Base-by-base conservation (phyloP, 2,888 invertebrate genomes). In the Ophonus ardosiacus region DNA sequence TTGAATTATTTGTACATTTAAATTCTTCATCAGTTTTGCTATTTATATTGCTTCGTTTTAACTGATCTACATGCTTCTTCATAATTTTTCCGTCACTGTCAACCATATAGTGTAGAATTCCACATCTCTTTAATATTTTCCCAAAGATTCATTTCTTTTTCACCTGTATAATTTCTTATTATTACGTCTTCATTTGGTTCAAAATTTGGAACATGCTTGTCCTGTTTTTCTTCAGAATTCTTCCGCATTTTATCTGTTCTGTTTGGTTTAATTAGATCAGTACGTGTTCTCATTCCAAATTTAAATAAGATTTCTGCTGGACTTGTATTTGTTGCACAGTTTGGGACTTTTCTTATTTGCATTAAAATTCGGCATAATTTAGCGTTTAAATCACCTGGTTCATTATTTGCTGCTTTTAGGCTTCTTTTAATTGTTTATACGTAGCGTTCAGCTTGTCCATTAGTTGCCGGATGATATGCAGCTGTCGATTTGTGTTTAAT, bases 311-410 rank as follows among this genome's bases (percentile, higher is more conserved):
- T 7, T 65, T 65, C 65, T 65, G 65, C 65, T 31, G 65, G 65
- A 31, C 65, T 65, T 65, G 21, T 18, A 4, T 65, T 7, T 8
- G 65, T 65, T 18, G 65, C 17, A 31, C 21, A 65, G 13, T 65
- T 65, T 65, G 65, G 65, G 8, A 65, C 65, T 65, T 65, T 65
- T 65, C 65, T 65, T 7, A 65, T 5, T 65, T 65, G 65, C 65
- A 65, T 65, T 17, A 65, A 31, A 7, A 65, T 65, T 8, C 18
- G 4, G 17, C 65, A 17, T 65, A 65, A 65, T 17, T 65, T 17
- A 5, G 13, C 4, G 17, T 65, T 65, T 65, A 65, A n/a, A 31
- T 65, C 65, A 13, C 65, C 65, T 40, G 40, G 40, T 40, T 40
- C 40, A 40, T 40, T 7, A 40, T 5, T 7, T 40, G 40, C 7